These are phyloP conservation scores for Alcedo atthis DNA, from an alignment of 2,797 vertebrate genomes.

Conservation along the genomic window DNA sequence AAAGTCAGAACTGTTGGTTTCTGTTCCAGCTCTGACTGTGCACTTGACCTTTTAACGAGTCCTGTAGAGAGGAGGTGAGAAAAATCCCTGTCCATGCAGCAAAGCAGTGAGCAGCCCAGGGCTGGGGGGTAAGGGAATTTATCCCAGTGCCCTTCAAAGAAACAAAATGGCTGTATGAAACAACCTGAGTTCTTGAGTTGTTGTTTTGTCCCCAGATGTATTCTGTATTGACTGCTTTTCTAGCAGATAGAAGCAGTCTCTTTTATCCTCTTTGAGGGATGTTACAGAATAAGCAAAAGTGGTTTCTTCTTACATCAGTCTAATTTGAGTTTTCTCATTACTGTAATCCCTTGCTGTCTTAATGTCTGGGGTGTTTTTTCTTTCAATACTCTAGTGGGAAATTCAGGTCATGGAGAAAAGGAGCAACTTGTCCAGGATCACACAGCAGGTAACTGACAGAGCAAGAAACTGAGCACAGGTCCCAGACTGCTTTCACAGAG, in stretches of 20 bases:
- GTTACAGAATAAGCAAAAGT: neutral
- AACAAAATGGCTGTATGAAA: neutral
- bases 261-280: neutral
- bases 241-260: neutral
- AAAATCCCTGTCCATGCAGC: fast-evolving
- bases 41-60: slow-evolving; percentile 33
- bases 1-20: neutral
- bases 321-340: neutral
- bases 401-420: slow-evolving; percentile 29
- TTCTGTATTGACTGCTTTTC: neutral
- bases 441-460: slow-evolving; percentile 47
- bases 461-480: neutral
- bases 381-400: neutral
- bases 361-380: neutral
- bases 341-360: neutral
- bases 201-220: neutral
- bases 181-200: neutral
- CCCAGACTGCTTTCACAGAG: neutral
- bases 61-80: neutral
- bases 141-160: neutral
- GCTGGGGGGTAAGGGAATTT: neutral
- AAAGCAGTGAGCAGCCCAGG: neutral
- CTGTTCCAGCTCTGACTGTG: neutral
- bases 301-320: neutral
- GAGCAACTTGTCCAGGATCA: neutral